Evolutionary conservation across 2,797 vertebrate genomes (phyloP), one percentile per base, ranked within the genome.

Genomic region (Dendrocincla fuliginosa): DNA sequence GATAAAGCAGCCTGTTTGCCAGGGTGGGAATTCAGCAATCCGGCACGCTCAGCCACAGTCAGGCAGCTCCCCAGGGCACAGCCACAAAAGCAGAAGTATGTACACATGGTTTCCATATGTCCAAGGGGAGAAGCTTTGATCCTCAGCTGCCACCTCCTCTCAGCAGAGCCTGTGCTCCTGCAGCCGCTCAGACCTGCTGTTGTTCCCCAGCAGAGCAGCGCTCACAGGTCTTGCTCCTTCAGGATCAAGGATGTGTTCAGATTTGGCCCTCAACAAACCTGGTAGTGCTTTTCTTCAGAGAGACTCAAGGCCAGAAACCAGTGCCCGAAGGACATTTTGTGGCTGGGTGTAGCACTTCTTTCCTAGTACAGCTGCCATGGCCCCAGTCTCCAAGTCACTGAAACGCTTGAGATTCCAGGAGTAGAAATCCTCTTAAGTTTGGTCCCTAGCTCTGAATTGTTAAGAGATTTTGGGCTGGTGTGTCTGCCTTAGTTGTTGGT

Each of bases 41-140:
- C 13, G 3, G 42, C 41, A 52, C 1, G 2, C 33, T 16, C 2
- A 0, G 56, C 33, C 16, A 0, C 28, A 32, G 77, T 5, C 74
- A 64, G 78, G 68, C 70, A 42, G 70, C 2, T 93, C 87, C 86
- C 35, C 28, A 9, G 71, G 70, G 60, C 78, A 68, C 27, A n/a
- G 71, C 52, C 89, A 71, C 78, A 12, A 9, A 3, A 59, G 64
- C 80, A 94, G 53, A 52, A 84, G 28, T 9, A 13, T 2, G 15
- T 6, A 27, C 95, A 88, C 57, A 61, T 91, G 90, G 86, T 27
- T 61, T 22, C 76, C 87, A 71, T 3, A 17, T 85, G 84, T 4
- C 64, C 24, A 27, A 65, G 64, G 0, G 52, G 22, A 50, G 85
- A 71, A 56, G 35, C 87, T 89, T n/a, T 50, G 76, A 61, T 78